Evolutionary conservation across 2,888 invertebrate species (phyloP), one percentile per base, ranked within the genome.

Genomic region (Willowsia nigromaculata): DNA sequence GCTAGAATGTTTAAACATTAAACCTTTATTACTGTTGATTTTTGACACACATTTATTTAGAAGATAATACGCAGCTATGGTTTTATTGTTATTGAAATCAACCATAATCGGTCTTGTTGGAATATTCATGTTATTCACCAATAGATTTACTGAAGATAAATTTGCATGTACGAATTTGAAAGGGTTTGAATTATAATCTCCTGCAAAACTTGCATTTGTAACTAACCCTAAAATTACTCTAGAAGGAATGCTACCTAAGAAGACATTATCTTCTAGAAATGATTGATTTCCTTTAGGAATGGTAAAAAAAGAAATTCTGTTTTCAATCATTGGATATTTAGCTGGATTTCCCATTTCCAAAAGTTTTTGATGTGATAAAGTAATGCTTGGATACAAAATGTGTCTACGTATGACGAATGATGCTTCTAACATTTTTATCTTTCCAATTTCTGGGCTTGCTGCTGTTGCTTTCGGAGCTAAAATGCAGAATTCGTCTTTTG

Each of bases 251-350:
- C 92, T 92, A 0, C 93, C 93, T 2, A 91, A 43, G 85, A 93
- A 93, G 7, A 93, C 59, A 78, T 93, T 93, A 80, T 93, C 93
- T 68, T 93, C 88, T 0, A 92, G 90, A 85, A 93, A 92, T 13
- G 91, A 91, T 53, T 92, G 92, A 18, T 92, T 91, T 11, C 90
- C 91, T 18, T 56, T 33, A 0, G 91, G 90, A 25, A 93, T 89
- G 0, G 92, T 91, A 71, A 92, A 92, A 11, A 88, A 90, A 85
- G 90, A 90, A 0, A 92, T 71, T 11, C 92, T 83, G 13, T 86
- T 88, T 22, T 90, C 30, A 15, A 84, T 90, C 7, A 90, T 56
- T 0, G 92, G 92, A 84, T 93, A 93, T 85, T 90, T 91, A 1
- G 91, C 92, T 1, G 71, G 71, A 25, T 91, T 47, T 0, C 90